These are phyloP conservation scores for Maniola hyperantus DNA, from an alignment of 2,888 invertebrate species.

Conservation along the genomic window DNA sequence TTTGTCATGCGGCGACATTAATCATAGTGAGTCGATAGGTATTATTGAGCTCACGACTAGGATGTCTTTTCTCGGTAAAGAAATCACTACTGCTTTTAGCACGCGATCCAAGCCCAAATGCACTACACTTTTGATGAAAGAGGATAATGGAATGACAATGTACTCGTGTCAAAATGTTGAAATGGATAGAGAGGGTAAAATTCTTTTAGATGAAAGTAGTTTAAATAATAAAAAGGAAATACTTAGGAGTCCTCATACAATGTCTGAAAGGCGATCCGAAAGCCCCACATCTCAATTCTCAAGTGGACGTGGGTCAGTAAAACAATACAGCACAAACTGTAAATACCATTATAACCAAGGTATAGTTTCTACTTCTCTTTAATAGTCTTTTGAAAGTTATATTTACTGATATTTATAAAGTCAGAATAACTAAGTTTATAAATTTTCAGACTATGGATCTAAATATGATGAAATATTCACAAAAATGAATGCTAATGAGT, in stretches of 20 bases:
- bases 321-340: constrained; percentile 19
- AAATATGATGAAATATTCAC: constrained; percentile 75
- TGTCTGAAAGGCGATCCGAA: constrained; percentile 44
- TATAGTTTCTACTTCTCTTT: constrained; percentile 11
- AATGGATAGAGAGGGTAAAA: constrained; percentile 74
- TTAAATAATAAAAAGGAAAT: constrained; percentile 54
- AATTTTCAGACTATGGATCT: constrained; percentile 53
- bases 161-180: constrained; percentile 76
- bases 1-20: constrained; percentile 60
- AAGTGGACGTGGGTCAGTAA: constrained; percentile 46
- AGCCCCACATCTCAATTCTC: constrained; percentile 58
- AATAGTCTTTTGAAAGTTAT: not conserved
- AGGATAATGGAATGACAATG: constrained; percentile 72
- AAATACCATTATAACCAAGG: constrained; percentile 12
- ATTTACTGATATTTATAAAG: not conserved
- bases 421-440: not conserved
- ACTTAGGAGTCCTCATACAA: constrained; percentile 41
- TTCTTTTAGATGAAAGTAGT: constrained; percentile 68
- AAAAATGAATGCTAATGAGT: constrained; percentile 73
- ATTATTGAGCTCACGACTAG: constrained; percentile 69
- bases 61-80: constrained; percentile 76
- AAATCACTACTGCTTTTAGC: constrained; percentile 73
- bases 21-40: constrained; percentile 65
- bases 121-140: constrained; percentile 61
- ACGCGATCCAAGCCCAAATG: constrained; percentile 61